Percentiles rank a stretch among this genome's conserved stretches.
Evolutionary conservation across 2,888 invertebrate species (phyloP).

Genomic region (Drosophila emarginata): DNA sequence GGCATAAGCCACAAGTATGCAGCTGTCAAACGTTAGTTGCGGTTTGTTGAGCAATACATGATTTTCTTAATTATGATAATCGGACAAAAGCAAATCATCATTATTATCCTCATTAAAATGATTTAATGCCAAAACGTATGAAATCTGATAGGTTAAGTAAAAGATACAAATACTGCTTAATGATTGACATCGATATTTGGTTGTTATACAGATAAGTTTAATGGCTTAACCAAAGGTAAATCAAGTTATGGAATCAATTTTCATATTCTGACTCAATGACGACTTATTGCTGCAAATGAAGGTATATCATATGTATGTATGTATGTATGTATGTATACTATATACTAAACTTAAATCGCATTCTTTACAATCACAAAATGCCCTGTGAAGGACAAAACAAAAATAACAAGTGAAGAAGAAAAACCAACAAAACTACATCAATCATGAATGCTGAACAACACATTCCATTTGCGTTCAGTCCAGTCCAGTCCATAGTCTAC

Average conservation of each 20-base stretch:
- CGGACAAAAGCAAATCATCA: slow-evolving; percentile 26
- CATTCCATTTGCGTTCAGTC: not conserved
- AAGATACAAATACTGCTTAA: not conserved
- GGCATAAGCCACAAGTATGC: slow-evolving; percentile 55
- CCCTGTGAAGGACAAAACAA: not conserved
- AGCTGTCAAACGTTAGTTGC: slow-evolving; percentile 42
- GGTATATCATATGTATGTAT: too few relatives aligned
- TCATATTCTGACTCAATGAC: not conserved
- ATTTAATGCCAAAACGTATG: slow-evolving; percentile 14
- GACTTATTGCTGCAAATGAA: too few relatives aligned
- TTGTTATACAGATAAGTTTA: not conserved
- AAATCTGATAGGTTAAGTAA: slow-evolving; percentile 19
- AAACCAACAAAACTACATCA: slow-evolving; percentile 6
- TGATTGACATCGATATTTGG: not conserved
- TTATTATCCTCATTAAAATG: slow-evolving; percentile 28
- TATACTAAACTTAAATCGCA: not conserved
- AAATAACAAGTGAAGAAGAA: not conserved
- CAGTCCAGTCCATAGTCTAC: slow-evolving; percentile 25
- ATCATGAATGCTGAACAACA: slow-evolving; percentile 7
- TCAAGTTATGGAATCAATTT: not conserved
- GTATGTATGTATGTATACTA: too few relatives aligned
- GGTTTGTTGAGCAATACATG: slow-evolving; percentile 42
- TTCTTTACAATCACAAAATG: slow-evolving; percentile 1
- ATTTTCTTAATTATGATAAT: slow-evolving; percentile 59
- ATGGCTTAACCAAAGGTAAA: not conserved